Evolutionary conservation across 1,140 invertebrate genomes (phyloP).

Genomic region (Penaeus japonicus): DNA sequence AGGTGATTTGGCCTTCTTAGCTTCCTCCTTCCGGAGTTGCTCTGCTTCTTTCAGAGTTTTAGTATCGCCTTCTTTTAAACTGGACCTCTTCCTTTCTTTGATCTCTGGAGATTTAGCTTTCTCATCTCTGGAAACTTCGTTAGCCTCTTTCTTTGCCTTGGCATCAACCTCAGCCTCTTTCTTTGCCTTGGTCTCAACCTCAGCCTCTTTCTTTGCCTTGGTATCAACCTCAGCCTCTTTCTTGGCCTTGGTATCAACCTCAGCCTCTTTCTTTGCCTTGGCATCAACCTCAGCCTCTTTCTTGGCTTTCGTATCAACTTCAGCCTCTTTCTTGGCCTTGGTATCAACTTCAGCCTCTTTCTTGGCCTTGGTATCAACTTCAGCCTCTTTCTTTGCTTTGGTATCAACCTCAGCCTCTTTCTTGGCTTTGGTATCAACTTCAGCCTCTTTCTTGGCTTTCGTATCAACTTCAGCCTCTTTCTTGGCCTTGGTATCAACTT

Average conservation of each 20-base stretch:
- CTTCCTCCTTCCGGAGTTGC: background rate
- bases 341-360: background rate
- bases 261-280: background rate
- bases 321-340: background rate
- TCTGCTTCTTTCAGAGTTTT: background rate
- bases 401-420: background rate
- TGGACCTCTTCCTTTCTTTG: background rate
- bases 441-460: background rate
- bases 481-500: background rate
- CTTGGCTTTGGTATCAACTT: background rate
- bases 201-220: slow-evolving; percentile 57
- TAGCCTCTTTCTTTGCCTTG: slow-evolving; percentile 46
- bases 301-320: background rate
- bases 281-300: background rate
- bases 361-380: background rate
- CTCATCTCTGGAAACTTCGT: slow-evolving; percentile 4
- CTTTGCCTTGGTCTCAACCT: slow-evolving; percentile 58
- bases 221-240: background rate
- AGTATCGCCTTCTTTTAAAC: background rate
- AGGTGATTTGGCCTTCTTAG: background rate
- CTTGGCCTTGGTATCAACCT: slow-evolving; percentile 8
- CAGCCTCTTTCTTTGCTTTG: background rate
- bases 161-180: background rate
- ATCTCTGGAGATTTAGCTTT: background rate
- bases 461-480: background rate